A percentile compares a stretch with the other conserved stretches of the same genome.
phyloP scores from a whole-genome alignment of 2,797 vertebrate species.

The Pangasius sanitwongsei region DNA sequence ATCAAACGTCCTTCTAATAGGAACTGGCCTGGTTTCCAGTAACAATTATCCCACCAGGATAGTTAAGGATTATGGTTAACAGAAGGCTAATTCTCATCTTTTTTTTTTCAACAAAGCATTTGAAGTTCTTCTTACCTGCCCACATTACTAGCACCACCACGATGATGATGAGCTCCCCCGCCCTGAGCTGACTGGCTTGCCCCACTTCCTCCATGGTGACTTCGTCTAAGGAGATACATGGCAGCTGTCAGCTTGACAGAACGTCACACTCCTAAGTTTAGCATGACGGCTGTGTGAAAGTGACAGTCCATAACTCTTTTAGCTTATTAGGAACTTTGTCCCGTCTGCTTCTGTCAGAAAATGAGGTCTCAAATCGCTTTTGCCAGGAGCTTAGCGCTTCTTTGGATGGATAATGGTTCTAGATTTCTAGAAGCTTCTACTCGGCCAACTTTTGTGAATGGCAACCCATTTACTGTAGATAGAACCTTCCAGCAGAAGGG shows the following conservation, averaged over 20 bases:
- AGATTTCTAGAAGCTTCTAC: neutral
- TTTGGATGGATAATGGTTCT: neutral
- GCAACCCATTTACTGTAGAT: neutral
- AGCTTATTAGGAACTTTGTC: neutral
- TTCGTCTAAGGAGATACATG: slow-evolving; percentile 78
- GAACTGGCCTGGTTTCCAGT: neutral
- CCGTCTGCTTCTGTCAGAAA: slow-evolving; percentile 9
- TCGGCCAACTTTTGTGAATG: neutral
- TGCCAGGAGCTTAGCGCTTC: too few species aligned
- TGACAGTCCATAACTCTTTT: slow-evolving; percentile 8
- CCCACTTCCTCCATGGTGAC: slow-evolving; percentile 95
- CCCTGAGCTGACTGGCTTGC: slow-evolving; percentile 83
- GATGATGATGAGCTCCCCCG: slow-evolving; percentile 94
- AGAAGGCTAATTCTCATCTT: neutral
- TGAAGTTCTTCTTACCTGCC: slow-evolving; percentile 81
- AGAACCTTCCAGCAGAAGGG: neutral
- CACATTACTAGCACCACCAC: slow-evolving; percentile 96
- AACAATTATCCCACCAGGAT: neutral
- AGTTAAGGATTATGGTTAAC: neutral
- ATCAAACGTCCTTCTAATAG: neutral
- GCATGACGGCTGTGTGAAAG: slow-evolving; percentile 13
- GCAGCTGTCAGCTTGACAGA: slow-evolving; percentile 10
- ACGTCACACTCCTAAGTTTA: neutral
- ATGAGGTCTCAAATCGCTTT: neutral
- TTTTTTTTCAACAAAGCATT: neutral